These are phyloP conservation scores for Didymodactylos carnosus DNA, from an alignment of 2,888 invertebrate species.

Conservation along the genomic window DNA sequence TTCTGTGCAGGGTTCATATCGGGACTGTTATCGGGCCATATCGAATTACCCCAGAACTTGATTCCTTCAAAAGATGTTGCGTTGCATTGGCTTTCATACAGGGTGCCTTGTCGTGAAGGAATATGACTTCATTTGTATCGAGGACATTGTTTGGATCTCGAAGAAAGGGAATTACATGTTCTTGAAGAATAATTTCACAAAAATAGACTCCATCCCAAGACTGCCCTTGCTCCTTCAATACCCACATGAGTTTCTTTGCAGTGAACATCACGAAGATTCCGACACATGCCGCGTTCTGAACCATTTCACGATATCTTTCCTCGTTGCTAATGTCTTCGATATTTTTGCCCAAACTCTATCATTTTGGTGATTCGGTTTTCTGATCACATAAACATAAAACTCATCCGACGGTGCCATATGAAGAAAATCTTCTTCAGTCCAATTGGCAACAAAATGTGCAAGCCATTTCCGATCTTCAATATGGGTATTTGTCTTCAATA, in stretches of 20 bases:
- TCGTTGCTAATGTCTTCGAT: neutral
- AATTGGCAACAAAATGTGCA: neutral
- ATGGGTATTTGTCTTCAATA: neutral
- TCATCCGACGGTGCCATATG: neutral
- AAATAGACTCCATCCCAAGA: neutral
- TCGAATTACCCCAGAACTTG: neutral
- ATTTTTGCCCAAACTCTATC: neutral
- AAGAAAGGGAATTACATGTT: neutral
- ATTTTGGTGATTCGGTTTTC: neutral
- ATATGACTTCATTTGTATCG: neutral
- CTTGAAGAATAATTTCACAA: neutral
- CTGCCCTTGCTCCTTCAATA: neutral
- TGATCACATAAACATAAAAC: neutral
- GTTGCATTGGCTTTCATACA: neutral
- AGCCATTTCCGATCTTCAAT: neutral
- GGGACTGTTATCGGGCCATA: neutral
- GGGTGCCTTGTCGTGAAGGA: neutral
- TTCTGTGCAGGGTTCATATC: neutral
- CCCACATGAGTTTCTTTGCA: neutral
- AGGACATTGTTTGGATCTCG: neutral
- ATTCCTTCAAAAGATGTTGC: neutral
- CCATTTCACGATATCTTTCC: neutral
- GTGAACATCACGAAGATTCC: neutral
- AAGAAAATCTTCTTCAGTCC: neutral
- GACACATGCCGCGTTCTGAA: neutral